Evolutionary conservation across 2,113 vertebrate genomes (phyloP), one percentile per base, ranked within the genome.

Genomic region (Chloroceryle aenea): DNA sequence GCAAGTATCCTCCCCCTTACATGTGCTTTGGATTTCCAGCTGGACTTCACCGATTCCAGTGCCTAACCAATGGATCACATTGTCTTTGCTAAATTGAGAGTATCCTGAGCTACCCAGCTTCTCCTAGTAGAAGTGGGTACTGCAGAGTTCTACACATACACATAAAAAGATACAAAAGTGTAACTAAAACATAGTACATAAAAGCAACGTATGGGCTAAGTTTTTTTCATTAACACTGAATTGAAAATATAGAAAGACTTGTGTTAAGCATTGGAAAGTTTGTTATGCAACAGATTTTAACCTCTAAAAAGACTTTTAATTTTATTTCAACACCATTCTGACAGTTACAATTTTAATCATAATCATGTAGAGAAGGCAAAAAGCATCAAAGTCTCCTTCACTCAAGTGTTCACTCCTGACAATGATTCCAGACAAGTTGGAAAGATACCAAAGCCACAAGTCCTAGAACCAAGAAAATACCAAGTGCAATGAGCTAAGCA

Each of bases 391-490:
- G 53, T 62, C 63, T 50, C 66, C 59, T 90, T 87, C 53, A 77
- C 30, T 91, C 43, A 68, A 69, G 55, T 52, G 32, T 50, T 92
- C 67, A 20, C 74, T 91, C 58, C 72, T 72, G 43, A 69, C 50
- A 66, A n/a, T 40, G 67, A 89, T 64, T 92, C 77, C 62, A 85
- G 78, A 79, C 68, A 81, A 92, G 34, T 0, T 94, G 95, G 87
- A 87, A 82, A 82, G 26, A 25, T 23, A 84, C 5, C 79, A 93
- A 79, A 71, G 56, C 68, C 52, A 38, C 82, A 63, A 63, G 63
- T 91, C 90, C 78, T 77, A 50, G 36, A 86, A 92, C 74, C 86
- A 95, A 58, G 63, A 94, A 90, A 78, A 85, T 62, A 66, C 66
- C 69, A 92, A 55, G 45, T 7, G 3, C 61, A 30, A 20, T 22